Evolutionary conservation across 2,113 vertebrate species (phyloP).

Genomic region (Procavia capensis): DNA sequence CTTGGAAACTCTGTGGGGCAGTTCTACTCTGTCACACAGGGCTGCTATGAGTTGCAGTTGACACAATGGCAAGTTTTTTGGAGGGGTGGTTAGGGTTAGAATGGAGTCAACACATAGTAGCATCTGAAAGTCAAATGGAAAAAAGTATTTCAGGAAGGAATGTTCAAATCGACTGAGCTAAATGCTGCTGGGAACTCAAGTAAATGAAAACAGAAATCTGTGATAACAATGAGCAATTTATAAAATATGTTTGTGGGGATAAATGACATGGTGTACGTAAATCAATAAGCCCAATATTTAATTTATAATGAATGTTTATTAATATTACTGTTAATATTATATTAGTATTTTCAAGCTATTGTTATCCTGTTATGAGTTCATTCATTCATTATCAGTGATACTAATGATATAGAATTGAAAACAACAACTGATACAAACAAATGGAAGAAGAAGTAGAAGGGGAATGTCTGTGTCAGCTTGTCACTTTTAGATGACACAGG

Average conservation of each 20-base stretch:
- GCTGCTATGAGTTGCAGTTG: too few relatives aligned
- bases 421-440: background rate
- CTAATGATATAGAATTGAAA: constrained; percentile 3
- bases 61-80: too few relatives aligned
- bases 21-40: too few relatives aligned
- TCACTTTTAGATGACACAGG: background rate
- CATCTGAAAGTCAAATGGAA: background rate
- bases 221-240: background rate
- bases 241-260: background rate
- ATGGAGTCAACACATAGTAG: background rate
- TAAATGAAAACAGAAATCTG: background rate
- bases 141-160: background rate
- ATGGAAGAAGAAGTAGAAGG: background rate
- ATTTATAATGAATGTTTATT: background rate
- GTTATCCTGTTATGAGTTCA: background rate
- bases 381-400: background rate
- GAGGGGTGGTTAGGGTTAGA: too few relatives aligned
- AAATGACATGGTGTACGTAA: background rate
- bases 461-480: fast-evolving
- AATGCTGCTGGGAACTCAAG: background rate
- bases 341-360: background rate
- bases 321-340: background rate
- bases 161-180: background rate
- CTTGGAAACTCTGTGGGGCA: too few relatives aligned
- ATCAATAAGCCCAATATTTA: background rate